Conservation (phyloP, 2,113 vertebrate species). For the Siniperca knerii region DNA sequence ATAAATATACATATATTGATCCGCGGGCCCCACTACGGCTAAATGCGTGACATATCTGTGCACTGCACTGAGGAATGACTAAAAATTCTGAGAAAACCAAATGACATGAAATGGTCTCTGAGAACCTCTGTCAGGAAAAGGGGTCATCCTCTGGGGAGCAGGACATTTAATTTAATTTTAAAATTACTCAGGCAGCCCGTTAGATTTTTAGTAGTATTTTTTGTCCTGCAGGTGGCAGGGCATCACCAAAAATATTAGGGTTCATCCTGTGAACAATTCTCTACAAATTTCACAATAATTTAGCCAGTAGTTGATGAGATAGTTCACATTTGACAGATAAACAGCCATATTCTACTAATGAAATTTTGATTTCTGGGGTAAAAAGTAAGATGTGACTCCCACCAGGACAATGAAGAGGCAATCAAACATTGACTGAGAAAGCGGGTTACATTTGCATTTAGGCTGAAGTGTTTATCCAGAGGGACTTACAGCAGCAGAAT, state of each 20-base stretch:
- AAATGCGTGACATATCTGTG: too few relatives aligned
- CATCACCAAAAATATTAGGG: neutral
- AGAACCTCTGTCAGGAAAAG: neutral
- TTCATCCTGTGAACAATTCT: neutral
- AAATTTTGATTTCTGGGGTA: neutral
- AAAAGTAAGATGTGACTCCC: too few relatives aligned
- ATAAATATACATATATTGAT: too few relatives aligned
- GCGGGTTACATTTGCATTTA: neutral
- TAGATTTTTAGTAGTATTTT: neutral
- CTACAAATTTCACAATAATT: neutral
- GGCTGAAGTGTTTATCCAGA: neutral
- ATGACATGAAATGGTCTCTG: neutral
- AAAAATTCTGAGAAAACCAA: too few relatives aligned
- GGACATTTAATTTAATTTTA: neutral
- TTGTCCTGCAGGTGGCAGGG: too few relatives aligned
- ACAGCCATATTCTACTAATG: too few relatives aligned
- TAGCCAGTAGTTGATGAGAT: neutral
- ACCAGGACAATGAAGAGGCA: neutral
- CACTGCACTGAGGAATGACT: too few relatives aligned
- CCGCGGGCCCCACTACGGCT: too few relatives aligned
- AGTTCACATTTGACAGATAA: neutral
- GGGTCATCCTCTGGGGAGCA: neutral
- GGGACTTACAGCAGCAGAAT: constrained; percentile 23
- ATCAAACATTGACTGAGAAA: neutral
- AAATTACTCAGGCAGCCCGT: too few relatives aligned